Conservation (phyloP, 2,888 invertebrate genomes). For the Megamerina dolium region DNA sequence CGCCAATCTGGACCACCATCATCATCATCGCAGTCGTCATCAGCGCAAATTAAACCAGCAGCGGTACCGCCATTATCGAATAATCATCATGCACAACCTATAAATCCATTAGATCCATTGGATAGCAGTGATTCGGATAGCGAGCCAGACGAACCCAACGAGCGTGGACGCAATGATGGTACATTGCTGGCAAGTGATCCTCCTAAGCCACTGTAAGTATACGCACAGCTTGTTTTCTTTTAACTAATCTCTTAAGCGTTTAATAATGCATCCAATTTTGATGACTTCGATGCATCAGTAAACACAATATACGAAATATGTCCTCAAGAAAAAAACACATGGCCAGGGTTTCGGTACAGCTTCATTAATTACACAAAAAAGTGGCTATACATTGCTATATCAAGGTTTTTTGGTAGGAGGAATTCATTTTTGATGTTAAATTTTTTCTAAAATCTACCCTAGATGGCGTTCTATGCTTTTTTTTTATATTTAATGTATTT, state of each 20-base stretch:
- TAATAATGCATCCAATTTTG: too few species aligned
- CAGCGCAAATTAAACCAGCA: conserved; percentile 27
- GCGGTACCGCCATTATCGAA: conserved; percentile 45
- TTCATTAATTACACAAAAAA: too few species aligned
- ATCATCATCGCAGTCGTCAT: conserved; percentile 32
- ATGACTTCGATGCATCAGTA: too few species aligned
- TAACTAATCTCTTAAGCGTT: neutral
- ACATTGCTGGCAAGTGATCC: conserved; percentile 94
- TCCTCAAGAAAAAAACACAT: too few species aligned
- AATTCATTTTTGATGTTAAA: too few species aligned
- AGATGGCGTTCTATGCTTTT: too few species aligned
- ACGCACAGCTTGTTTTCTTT: conserved; percentile 18
- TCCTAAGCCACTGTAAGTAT: conserved; percentile 88
- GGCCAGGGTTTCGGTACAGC: too few species aligned
- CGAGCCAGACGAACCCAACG: conserved; percentile 75
- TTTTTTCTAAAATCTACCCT: too few species aligned
- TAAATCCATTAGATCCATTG: conserved; percentile 60
- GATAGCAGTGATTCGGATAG: conserved; percentile 76
- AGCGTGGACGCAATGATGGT: conserved; percentile 81
- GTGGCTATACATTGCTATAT: too few species aligned
- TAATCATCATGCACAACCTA: conserved; percentile 47
- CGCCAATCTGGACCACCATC: conserved; percentile 42
- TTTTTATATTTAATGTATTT: too few species aligned
- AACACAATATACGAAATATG: neutral
- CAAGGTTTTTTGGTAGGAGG: too few species aligned